phyloP scores from a whole-genome alignment of 2,888 invertebrate species.

The Anthrax anthrax region DNA sequence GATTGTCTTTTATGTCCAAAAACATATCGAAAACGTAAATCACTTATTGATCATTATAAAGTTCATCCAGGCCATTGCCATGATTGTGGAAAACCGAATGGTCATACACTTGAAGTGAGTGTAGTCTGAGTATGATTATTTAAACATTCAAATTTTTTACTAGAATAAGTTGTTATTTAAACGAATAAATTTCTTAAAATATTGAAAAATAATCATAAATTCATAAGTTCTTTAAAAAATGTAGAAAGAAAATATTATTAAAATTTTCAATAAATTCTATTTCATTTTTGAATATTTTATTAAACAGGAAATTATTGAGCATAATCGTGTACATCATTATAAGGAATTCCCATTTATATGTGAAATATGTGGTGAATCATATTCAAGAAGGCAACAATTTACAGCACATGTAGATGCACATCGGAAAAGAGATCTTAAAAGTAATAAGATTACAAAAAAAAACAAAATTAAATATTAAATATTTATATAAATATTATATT shows the following conservation, averaged over 20 bases:
- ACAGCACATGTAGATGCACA: conserved; percentile 34
- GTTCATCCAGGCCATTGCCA: conserved; percentile 33
- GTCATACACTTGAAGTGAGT: conserved; percentile 27
- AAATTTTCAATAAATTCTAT: background rate
- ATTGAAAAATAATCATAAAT: too few species aligned
- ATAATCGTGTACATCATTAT: conserved; percentile 30
- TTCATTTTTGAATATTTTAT: background rate
- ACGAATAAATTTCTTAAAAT: too few species aligned
- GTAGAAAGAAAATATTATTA: too few species aligned
- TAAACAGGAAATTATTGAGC: conserved; percentile 29
- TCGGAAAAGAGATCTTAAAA: conserved; percentile 34
- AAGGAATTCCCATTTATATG: conserved; percentile 35
- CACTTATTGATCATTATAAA: conserved; percentile 32
- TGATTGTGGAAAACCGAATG: conserved; percentile 32
- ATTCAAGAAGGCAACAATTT: conserved; percentile 32
- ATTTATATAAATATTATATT: conserved; percentile 1
- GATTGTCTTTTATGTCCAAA: conserved; percentile 30
- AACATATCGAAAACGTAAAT: conserved; percentile 32
- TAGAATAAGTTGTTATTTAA: too few species aligned
- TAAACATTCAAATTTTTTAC: too few species aligned
- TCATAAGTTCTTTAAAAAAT: too few species aligned
- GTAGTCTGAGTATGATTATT: too few species aligned
- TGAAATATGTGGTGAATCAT: conserved; percentile 33
- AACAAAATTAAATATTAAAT: conserved; percentile 7
- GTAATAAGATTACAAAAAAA: conserved; percentile 22